Evolutionary conservation across 2,797 vertebrate species (phyloP).

Genomic region (Tinamus major): DNA sequence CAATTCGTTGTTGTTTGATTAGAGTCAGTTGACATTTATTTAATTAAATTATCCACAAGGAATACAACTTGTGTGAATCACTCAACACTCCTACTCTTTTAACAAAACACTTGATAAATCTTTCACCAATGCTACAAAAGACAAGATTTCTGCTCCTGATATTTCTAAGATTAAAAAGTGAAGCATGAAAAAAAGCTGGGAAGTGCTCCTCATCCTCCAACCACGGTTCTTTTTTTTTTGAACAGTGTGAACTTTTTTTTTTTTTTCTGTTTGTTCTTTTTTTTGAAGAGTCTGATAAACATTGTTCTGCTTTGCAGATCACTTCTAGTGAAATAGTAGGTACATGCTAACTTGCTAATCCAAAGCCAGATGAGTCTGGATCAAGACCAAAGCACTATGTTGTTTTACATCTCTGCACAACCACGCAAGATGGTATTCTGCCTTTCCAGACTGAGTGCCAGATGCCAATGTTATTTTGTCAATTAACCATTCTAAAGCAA

Average conservation of each 20-base stretch:
- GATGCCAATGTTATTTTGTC: not conserved
- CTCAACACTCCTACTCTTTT: not conserved
- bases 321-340: not conserved
- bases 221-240: not conserved
- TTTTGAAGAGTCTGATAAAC: not conserved
- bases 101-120: not conserved
- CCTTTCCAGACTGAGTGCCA: not conserved
- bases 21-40: not conserved
- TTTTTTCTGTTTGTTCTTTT: not conserved
- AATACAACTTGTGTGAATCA: not conserved
- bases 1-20: not conserved
- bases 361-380: not conserved
- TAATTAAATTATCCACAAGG: not conserved
- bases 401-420: not conserved
- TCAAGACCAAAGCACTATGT: not conserved
- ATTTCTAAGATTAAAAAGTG: not conserved
- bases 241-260: not conserved
- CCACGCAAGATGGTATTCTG: not conserved
- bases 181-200: not conserved
- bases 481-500: conserved; percentile 12
- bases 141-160: not conserved
- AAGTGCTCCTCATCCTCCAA: not conserved
- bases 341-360: not conserved
- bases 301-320: not conserved
- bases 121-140: not conserved